Percentiles rank a stretch among this genome's conserved stretches.
Evolutionary conservation across 2,888 invertebrate genomes (phyloP).

Genomic region (Oscheius onirici): DNA sequence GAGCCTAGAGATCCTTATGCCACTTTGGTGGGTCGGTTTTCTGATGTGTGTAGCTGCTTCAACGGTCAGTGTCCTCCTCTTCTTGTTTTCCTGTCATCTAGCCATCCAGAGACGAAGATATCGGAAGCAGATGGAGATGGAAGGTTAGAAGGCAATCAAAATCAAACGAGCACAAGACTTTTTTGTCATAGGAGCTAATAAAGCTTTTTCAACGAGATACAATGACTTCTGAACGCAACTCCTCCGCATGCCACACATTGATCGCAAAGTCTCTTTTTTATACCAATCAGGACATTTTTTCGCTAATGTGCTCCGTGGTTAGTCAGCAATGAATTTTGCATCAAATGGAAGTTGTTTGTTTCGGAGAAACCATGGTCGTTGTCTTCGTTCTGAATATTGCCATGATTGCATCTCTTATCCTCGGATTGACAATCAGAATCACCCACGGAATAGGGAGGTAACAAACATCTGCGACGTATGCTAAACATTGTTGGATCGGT

Average conservation of each 20-base stretch:
- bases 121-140: background rate
- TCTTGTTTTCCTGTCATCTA: background rate
- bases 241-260: too few relatives aligned
- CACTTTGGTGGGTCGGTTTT: constrained; percentile 10
- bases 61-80: background rate
- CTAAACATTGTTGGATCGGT: background rate
- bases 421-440: constrained; percentile 1
- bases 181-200: too few relatives aligned
- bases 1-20: background rate
- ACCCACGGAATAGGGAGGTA: constrained; percentile 28
- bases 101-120: background rate
- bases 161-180: too few relatives aligned
- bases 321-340: background rate
- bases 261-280: too few relatives aligned
- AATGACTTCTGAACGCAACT: too few relatives aligned
- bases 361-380: background rate
- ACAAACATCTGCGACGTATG: constrained; percentile 8
- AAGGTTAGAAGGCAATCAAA: too few relatives aligned
- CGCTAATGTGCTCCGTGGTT: background rate
- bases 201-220: too few relatives aligned
- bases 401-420: background rate
- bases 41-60: background rate
- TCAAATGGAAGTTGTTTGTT: constrained; percentile 1
- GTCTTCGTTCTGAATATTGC: background rate
- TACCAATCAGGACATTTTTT: too few relatives aligned